phyloP scores from a whole-genome alignment of 2,888 invertebrate species.

The Argyra leucocephala region DNA sequence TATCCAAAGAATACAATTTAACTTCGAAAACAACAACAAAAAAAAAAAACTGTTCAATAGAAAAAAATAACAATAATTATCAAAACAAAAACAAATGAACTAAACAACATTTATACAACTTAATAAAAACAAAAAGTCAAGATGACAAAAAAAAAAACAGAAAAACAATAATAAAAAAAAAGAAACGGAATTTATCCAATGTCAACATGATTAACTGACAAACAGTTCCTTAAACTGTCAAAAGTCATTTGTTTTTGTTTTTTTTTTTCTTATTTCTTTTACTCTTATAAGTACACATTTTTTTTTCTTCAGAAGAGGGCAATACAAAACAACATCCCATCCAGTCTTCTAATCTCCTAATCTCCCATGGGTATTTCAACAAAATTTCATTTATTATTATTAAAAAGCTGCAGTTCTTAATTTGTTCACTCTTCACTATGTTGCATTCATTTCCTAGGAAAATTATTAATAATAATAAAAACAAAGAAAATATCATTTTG shows the following conservation, averaged over 20 bases:
- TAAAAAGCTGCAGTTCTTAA: not conserved
- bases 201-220: not conserved
- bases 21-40: too few species aligned
- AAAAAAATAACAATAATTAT: not conserved
- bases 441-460: not conserved
- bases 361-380: not conserved
- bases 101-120: not conserved
- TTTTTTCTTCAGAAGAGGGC: too few species aligned
- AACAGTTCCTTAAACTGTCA: constrained; percentile 3
- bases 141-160: too few species aligned
- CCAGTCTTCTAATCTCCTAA: not conserved
- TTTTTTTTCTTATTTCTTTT: not conserved
- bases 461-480: not conserved
- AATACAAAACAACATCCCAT: too few species aligned
- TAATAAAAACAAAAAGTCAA: not conserved
- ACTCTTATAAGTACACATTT: too few species aligned
- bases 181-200: not conserved
- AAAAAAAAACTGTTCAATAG: too few species aligned
- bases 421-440: too few species aligned
- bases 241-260: not conserved
- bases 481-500: not conserved
- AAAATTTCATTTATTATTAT: not conserved
- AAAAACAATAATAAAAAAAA: too few species aligned
- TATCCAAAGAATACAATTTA: not conserved
- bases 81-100: not conserved